Evolutionary conservation across 2,888 invertebrate species (phyloP), one percentile per base, ranked within the genome.

Genomic region (Oxycera nigricornis): DNA sequence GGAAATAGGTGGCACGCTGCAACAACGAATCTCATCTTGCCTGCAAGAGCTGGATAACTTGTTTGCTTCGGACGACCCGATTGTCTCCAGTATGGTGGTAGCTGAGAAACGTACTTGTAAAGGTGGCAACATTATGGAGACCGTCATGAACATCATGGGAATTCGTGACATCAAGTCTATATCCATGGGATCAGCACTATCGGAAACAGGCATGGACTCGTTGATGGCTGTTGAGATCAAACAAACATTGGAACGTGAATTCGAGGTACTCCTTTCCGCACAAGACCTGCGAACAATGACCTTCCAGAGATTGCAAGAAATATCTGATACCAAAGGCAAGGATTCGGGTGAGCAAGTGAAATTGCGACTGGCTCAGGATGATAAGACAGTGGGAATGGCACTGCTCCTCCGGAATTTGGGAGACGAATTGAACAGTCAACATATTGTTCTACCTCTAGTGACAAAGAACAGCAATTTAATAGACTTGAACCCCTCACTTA

Each of bases 201-300:
- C 95, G 1, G 97, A 98, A 83, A 87, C 98, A 77, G 98, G 98
- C 39, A 94, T 98, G 91, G 97, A 98, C 86, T 97, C 97, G 1
- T 91, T 98, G 88, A 97, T 96, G 95, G 95, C 95, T 0, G 95
- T 97, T 0, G 97, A 98, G 86, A 95, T 98, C 79, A 97, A 97
- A 80, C 96, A 97, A 85, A 92, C 93, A 0, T 84, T 97, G 1
- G 96, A 97, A 83, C 88, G 95, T 79, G 94, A 96, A 82, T 96
- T 92, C 82, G 96, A 97, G 81, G 87, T 97, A 72, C 91, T 92
- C 82, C 87, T 98, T 2, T 91, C 94, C 0, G 92, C 95, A 3
- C 93, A 94, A 81, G 96, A 97, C 79, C 91, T 97, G 75, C 89
- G 96, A 67, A 89, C 89, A 0, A 85, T 96, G 46, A 96, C 94